A percentile compares a stretch with the other conserved stretches of the same genome.
These are phyloP conservation scores for Hycleus cichorii DNA, from an alignment of 1,140 invertebrate genomes.

Conservation along the genomic window DNA sequence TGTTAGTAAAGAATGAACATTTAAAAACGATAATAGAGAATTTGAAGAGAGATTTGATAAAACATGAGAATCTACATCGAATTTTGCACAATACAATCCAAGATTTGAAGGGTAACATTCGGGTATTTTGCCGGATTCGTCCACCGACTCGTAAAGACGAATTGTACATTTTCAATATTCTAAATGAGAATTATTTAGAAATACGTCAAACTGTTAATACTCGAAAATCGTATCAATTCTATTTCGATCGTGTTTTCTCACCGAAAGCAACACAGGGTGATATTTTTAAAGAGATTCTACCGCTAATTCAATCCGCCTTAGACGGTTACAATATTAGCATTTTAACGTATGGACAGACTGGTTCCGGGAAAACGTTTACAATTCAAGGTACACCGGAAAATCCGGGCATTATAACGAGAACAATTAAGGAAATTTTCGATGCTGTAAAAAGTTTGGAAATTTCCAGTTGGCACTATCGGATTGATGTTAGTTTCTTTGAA, in stretches of 20 bases:
- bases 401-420: slow-evolving; percentile 71
- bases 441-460: slow-evolving; percentile 61
- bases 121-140: slow-evolving; percentile 64
- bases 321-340: slow-evolving; percentile 94
- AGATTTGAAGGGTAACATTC: slow-evolving; percentile 54
- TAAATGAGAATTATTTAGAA: slow-evolving; percentile 46
- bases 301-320: slow-evolving; percentile 70
- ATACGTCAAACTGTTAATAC: slow-evolving; percentile 33
- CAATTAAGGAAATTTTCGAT: slow-evolving; percentile 70
- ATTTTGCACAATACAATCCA: slow-evolving; percentile 45
- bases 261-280: slow-evolving; percentile 49
- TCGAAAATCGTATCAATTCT: slow-evolving; percentile 49
- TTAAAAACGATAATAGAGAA: background rate
- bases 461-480: slow-evolving; percentile 69
- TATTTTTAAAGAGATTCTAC: slow-evolving; percentile 60
- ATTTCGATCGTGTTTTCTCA: slow-evolving; percentile 60
- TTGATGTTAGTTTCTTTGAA: slow-evolving; percentile 80
- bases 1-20: background rate
- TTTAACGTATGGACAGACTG: slow-evolving; percentile 92
- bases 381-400: slow-evolving; percentile 53
- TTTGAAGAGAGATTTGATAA: slow-evolving; percentile 6
- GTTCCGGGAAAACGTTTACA: slow-evolving; percentile 84
- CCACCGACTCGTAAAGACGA: slow-evolving; percentile 42
- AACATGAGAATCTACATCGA: slow-evolving; percentile 39
- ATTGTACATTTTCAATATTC: slow-evolving; percentile 33